Percentiles rank a stretch among this genome's conserved stretches.
Evolutionary conservation across 2,888 invertebrate genomes (phyloP).

Genomic region (Ectemnius lituratus): DNA sequence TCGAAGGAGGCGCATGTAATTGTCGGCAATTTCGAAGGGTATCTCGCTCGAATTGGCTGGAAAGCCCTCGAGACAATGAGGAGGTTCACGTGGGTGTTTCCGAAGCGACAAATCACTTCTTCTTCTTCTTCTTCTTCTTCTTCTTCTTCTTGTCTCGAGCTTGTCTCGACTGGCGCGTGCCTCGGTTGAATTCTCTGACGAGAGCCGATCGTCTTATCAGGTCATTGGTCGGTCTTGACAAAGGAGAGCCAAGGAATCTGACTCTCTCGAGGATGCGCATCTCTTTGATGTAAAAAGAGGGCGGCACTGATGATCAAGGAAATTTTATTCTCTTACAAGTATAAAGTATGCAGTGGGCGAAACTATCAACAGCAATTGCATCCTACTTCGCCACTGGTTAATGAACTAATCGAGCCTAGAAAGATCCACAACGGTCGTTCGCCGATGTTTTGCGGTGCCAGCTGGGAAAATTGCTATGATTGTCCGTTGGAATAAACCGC

Average conservation of each 20-base stretch:
- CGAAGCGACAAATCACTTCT: constrained; percentile 28
- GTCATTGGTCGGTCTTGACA: constrained; percentile 26
- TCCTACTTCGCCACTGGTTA: background rate
- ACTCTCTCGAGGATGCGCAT: background rate
- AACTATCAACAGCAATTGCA: background rate
- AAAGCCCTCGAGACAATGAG: constrained; percentile 47
- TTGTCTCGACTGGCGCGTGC: constrained; percentile 3
- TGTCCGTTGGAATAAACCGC: too few species aligned
- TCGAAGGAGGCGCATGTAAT: constrained; percentile 33
- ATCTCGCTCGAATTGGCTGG: constrained; percentile 32
- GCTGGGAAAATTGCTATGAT: constrained; percentile 2
- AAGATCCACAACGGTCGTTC: background rate
- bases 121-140: constrained; percentile 2
- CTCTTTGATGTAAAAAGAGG: background rate
- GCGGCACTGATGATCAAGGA: background rate
- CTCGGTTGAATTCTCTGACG: constrained; percentile 25
- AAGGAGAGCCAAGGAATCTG: constrained; percentile 34
- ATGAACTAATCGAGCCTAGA: constrained; percentile 7
- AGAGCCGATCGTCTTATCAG: constrained; percentile 40
- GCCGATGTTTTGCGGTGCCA: background rate
- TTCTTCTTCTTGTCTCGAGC: constrained; percentile 6
- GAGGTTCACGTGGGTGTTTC: constrained; percentile 48
- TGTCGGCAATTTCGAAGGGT: constrained; percentile 43
- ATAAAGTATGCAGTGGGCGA: too few species aligned
- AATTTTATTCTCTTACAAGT: background rate